Conservation (phyloP, 2,113 vertebrate genomes). For the Phrynosoma blainvillii region DNA sequence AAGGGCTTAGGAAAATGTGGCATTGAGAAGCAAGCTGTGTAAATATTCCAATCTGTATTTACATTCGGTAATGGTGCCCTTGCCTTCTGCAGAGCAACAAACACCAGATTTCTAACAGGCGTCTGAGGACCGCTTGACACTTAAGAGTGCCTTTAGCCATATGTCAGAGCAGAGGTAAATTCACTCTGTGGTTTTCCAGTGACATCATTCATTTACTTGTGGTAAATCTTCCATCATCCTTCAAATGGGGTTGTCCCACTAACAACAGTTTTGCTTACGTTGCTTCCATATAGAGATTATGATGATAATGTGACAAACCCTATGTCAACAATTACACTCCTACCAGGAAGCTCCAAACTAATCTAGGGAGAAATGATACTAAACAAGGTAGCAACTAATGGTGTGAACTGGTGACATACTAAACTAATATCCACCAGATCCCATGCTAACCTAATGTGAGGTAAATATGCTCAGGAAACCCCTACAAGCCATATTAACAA, state of each 20-base stretch:
- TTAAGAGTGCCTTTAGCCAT: constrained; percentile 4
- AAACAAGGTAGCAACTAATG: not conserved
- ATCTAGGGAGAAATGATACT: not conserved
- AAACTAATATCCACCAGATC: not conserved
- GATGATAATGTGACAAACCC: not conserved
- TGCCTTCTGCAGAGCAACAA: constrained; percentile 8
- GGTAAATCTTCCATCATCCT: not conserved
- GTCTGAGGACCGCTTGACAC: constrained; percentile 26
- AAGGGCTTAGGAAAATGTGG: not conserved
- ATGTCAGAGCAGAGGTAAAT: constrained; percentile 19
- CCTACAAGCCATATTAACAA: not conserved
- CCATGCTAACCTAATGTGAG: not conserved
- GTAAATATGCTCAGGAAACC: not conserved
- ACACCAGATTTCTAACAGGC: constrained; percentile 12
- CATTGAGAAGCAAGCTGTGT: constrained; percentile 36
- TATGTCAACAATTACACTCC: not conserved
- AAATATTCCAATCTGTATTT: constrained; percentile 29
- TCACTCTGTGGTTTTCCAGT: not conserved
- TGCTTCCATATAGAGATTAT: constrained; percentile 6
- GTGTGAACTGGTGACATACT: not conserved
- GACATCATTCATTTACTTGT: constrained; percentile 20
- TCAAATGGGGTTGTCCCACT: not conserved
- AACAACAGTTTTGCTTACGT: not conserved
- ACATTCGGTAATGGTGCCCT: not conserved
- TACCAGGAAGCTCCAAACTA: not conserved